Percentiles rank a stretch among this genome's conserved stretches.
Evolutionary conservation across 2,113 vertebrate species (phyloP).

Genomic region (Megalops atlanticus): DNA sequence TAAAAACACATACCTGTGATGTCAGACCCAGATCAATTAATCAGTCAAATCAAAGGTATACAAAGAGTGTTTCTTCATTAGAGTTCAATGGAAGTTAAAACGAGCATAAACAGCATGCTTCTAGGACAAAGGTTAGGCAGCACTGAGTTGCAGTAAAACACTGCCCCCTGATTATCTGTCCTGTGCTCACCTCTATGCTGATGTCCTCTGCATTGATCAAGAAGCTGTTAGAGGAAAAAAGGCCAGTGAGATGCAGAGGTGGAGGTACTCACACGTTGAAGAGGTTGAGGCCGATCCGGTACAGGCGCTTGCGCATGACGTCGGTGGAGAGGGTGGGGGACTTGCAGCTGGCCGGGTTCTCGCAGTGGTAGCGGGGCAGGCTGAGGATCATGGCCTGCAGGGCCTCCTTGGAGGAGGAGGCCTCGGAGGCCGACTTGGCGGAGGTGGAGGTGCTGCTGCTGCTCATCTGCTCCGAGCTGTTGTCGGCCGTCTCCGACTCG

Average conservation of each 20-base stretch:
- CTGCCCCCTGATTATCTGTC: neutral
- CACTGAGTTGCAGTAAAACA: neutral
- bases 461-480: constrained; percentile 76
- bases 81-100: too few species aligned
- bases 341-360: constrained; percentile 88
- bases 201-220: too few species aligned
- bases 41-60: too few species aligned
- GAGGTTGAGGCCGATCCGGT: constrained; percentile 97
- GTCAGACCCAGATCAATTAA: too few species aligned
- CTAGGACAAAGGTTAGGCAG: neutral
- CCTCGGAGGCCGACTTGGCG: constrained; percentile 76
- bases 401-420: constrained; percentile 80
- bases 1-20: too few species aligned
- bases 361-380: constrained; percentile 91
- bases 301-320: constrained; percentile 93
- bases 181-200: neutral
- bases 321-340: constrained; percentile 94
- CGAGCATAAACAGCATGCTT: neutral
- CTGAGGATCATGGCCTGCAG: constrained; percentile 94
- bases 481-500: constrained; percentile 70
- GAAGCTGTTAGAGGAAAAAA: too few species aligned
- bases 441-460: constrained; percentile 87
- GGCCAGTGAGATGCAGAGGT: neutral
- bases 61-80: too few species aligned
- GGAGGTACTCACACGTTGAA: constrained; percentile 90